Percentiles rank a stretch among this genome's conserved stretches.
Conservation (phyloP, 2,888 invertebrate species). For the Ferdinandea cuprea region DNA sequence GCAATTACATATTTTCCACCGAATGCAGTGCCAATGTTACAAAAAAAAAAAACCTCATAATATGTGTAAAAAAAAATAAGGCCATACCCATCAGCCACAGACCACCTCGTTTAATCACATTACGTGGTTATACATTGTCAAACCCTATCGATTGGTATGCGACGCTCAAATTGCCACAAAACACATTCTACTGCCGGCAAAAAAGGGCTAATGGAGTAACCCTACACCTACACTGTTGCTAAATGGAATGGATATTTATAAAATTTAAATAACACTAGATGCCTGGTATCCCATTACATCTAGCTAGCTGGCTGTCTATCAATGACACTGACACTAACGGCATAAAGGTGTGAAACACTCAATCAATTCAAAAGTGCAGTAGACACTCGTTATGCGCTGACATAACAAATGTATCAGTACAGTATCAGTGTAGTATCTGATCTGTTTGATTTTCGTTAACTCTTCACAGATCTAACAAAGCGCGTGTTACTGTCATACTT, state of each 20-base stretch:
- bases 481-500: constrained; percentile 7
- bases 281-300: constrained; percentile 9
- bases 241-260: background rate
- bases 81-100: constrained; percentile 33
- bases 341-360: background rate
- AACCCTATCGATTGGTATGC: constrained; percentile 46
- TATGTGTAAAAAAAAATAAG: constrained; percentile 16
- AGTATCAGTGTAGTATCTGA: background rate
- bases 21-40: constrained; percentile 39
- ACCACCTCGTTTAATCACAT: constrained; percentile 60
- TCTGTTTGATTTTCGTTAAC: too few species aligned
- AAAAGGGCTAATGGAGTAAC: constrained; percentile 17
- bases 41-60: constrained; percentile 7
- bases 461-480: constrained; percentile 8
- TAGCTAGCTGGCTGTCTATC: background rate
- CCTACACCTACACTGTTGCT: background rate
- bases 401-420: constrained; percentile 6
- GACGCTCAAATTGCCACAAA: constrained; percentile 9
- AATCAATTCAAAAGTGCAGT: background rate
- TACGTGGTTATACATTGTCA: constrained; percentile 55
- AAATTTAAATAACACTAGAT: background rate
- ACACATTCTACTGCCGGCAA: background rate
- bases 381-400: background rate
- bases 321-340: background rate
- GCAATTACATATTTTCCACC: constrained; percentile 21